Evolutionary conservation across 2,888 invertebrate genomes (phyloP).

Genomic region (Patella pellucida): DNA sequence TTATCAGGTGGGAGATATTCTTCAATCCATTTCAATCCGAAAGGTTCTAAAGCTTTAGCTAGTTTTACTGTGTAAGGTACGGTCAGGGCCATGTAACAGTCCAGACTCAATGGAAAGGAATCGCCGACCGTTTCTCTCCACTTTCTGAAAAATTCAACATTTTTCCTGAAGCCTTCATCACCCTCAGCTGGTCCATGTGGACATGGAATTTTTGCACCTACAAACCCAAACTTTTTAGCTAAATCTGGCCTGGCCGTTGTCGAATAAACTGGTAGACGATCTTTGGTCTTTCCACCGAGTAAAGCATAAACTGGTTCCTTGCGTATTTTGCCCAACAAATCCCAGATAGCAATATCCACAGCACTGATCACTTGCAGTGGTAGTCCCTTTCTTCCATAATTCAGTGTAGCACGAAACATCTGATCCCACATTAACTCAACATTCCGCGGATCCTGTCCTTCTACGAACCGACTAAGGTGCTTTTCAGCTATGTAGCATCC

Average conservation of each 20-base stretch:
- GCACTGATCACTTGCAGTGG: slow-evolving; percentile 66
- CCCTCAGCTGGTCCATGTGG: slow-evolving; percentile 65
- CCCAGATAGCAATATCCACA: slow-evolving; percentile 67
- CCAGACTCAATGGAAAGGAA: slow-evolving; percentile 64
- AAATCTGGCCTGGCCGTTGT: slow-evolving; percentile 65
- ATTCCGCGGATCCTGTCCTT: slow-evolving; percentile 66
- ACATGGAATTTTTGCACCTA: slow-evolving; percentile 59
- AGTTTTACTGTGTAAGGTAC: slow-evolving; percentile 62
- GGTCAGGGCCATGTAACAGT: slow-evolving; percentile 66
- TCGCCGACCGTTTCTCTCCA: slow-evolving; percentile 65
- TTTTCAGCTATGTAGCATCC: slow-evolving; percentile 66
- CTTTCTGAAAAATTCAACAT: slow-evolving; percentile 57
- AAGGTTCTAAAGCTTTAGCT: slow-evolving; percentile 59
- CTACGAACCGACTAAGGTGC: slow-evolving; percentile 65
- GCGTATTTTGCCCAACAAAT: slow-evolving; percentile 61
- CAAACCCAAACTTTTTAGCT: slow-evolving; percentile 64
- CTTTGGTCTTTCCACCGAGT: slow-evolving; percentile 66
- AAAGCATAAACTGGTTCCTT: slow-evolving; percentile 66
- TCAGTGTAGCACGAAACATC: slow-evolving; percentile 65
- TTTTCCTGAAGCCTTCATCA: slow-evolving; percentile 61
- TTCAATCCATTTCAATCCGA: slow-evolving; percentile 66
- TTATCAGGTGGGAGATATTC: slow-evolving; percentile 67
- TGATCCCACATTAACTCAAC: slow-evolving; percentile 66
- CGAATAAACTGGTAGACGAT: slow-evolving; percentile 63
- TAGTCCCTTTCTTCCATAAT: slow-evolving; percentile 66